Base-by-base conservation (phyloP, 2,888 invertebrate species). In the Drepana falcataria region DNA sequence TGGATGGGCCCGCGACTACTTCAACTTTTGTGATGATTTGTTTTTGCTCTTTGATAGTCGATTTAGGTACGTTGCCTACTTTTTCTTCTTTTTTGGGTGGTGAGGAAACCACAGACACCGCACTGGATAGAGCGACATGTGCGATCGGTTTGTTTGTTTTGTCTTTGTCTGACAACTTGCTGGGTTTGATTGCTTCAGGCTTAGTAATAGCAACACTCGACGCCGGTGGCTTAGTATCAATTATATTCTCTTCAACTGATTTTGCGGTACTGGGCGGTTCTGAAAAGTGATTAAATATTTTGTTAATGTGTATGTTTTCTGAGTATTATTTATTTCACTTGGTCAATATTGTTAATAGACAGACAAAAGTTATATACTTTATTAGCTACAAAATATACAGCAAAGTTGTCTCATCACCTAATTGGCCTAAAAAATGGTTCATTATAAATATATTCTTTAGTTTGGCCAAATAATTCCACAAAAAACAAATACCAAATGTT, bases 11-110 rank as follows among this genome's bases (percentile, higher is more conserved):
- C 35, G 92, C 77, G 35, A 93, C 91, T 49, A 93, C 90, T 84
- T 93, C 93, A 6, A 93, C 91, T 77, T 91, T 91, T 34, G 88
- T 85, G 41, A 91, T 82, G 2, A 91, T 82, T 79, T 80, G 86
- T 77, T 90, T 91, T 65, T 85, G 83, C 72, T 90, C 90, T 66
- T 85, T 85, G 2, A 71, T 70, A 5, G 85, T 77, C 63, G 92
- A 92, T 75, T 92, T 93, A 51, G 92, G 88, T 52, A 64, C 64
- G 56, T 83, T 85, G 0, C 73, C 59, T 21, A 78, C 63, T 73
- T 89, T 91, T 4, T 88, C 85, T 54, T 91, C 89, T 63, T 90
- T 92, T 77, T 92, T 92, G 48, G 81, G 79, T 61, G 84, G 69
- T 48, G 87, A 83, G 47, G 87, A 75, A 48, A 87, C 73, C 9